Base-by-base conservation (phyloP, 1,140 invertebrate species). In the Pygmarrhopalites habei region DNA sequence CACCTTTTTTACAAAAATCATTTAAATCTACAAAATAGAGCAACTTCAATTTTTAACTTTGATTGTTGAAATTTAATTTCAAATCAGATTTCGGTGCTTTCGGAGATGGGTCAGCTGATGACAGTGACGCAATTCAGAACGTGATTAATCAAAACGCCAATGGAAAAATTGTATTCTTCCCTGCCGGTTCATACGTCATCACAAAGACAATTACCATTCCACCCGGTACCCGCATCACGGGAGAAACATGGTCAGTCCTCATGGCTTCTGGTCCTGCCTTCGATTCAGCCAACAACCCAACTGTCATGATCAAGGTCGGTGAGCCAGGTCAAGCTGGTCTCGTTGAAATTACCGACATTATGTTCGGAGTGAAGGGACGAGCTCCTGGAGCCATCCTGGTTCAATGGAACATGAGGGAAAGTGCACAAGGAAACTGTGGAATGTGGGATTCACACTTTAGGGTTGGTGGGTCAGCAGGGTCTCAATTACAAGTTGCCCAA, bases 311-410 rank as follows among this genome's bases (percentile, higher is more conserved):
- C 2, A 7, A 62, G 25, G 62, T 69, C 43, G 68, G 68, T 41
- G 35, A 64, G 0, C 61, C 62, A 2, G 62, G 62, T n/a, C 21
- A 64, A 51, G 28, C 49, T 7, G 68, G 68, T 5, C 12, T 12
- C 0, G 68, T 69, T 23, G 68, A 66, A 62, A 64, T 69, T n/a
- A 57, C 65, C 4, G 68, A 69, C 25, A 32, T 69, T 25, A 66
- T 69, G 64, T 69, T 69, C 25, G 43, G 57, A 25, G 57, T 44
- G 1, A 47, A 57, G 43, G 66, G 67, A 56, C 43, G 60, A 23
- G 57, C 60, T 51, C 67, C 67, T 19, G 67, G 67, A 41, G 67
- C 64, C 25, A 61, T 66, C 35, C 58, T 69, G 10, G 61, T 69
- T 12, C 57, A 69, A 56, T 69, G 67, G 67, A 69, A 69, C 47